These are phyloP conservation scores for Camponotus floridanus DNA, from an alignment of 1,140 invertebrate genomes.

Conservation along the genomic window DNA sequence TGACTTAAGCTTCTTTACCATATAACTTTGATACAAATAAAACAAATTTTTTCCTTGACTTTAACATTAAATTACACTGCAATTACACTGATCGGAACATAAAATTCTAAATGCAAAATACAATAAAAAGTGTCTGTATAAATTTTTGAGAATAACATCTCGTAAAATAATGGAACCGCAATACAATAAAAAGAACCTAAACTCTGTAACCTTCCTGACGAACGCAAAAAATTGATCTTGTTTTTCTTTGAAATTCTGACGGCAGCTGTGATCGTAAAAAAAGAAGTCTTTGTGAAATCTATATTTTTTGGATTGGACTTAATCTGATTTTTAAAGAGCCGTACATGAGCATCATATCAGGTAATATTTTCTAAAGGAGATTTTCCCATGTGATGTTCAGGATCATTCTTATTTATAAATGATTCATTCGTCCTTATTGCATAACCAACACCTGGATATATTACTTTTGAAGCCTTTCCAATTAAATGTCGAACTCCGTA, in stretches of 20 bases:
- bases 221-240: slow-evolving; percentile 10
- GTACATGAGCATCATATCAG: slow-evolving; percentile 3
- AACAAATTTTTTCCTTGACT: slow-evolving; percentile 5
- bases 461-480: background rate
- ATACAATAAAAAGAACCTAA: too few relatives aligned
- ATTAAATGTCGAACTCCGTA: background rate
- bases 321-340: slow-evolving; percentile 12
- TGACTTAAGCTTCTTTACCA: background rate
- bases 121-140: slow-evolving; percentile 5
- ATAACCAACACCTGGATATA: slow-evolving; percentile 3
- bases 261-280: slow-evolving; percentile 9
- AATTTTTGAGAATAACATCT: background rate
- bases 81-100: slow-evolving; percentile 6
- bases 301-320: background rate
- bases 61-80: slow-evolving; percentile 4
- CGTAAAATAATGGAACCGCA: background rate
- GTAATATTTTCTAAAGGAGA: background rate
- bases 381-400: slow-evolving; percentile 5
- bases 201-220: slow-evolving; percentile 6
- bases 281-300: background rate
- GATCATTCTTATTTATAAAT: slow-evolving; percentile 1
- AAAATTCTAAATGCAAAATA: slow-evolving; percentile 12
- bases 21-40: background rate
- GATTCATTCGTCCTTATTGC: background rate
- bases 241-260: slow-evolving; percentile 16